phyloP scores from a whole-genome alignment of 2,113 vertebrate species.

The Pimephales promelas region DNA sequence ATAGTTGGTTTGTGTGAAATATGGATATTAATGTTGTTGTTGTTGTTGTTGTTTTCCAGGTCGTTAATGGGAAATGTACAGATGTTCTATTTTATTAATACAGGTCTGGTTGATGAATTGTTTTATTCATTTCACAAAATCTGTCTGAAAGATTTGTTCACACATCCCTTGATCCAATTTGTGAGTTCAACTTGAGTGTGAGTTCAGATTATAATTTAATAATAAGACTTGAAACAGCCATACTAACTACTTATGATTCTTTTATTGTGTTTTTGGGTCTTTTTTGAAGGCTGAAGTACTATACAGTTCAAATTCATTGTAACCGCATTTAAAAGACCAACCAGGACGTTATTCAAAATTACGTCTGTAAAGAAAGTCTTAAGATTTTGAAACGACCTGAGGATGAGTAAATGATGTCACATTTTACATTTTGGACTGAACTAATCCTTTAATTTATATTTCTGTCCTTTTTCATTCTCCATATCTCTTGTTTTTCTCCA shows the following conservation, averaged over 20 bases:
- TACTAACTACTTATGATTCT: too few species aligned
- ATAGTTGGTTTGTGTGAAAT: neutral
- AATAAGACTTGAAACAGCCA: neutral
- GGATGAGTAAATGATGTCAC: neutral
- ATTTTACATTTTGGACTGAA: neutral
- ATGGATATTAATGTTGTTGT: neutral
- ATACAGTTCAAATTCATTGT: neutral
- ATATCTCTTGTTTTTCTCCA: neutral
- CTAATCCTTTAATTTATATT: neutral
- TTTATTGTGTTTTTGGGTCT: too few species aligned
- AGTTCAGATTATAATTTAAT: neutral
- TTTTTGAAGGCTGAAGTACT: neutral
- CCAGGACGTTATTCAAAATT: neutral
- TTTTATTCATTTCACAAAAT: neutral
- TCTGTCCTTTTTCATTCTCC: neutral
- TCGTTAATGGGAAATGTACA: too few species aligned
- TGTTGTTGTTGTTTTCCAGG: neutral
- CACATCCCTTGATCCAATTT: neutral
- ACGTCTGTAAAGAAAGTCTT: neutral
- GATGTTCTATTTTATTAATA: too few species aligned
- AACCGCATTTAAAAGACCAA: neutral
- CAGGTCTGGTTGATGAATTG: too few species aligned
- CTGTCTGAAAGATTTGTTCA: neutral
- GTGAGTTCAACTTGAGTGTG: neutral
- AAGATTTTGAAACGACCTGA: neutral